phyloP scores from a whole-genome alignment of 1,140 invertebrate genomes.

The Drosophila trapezifrons region DNA sequence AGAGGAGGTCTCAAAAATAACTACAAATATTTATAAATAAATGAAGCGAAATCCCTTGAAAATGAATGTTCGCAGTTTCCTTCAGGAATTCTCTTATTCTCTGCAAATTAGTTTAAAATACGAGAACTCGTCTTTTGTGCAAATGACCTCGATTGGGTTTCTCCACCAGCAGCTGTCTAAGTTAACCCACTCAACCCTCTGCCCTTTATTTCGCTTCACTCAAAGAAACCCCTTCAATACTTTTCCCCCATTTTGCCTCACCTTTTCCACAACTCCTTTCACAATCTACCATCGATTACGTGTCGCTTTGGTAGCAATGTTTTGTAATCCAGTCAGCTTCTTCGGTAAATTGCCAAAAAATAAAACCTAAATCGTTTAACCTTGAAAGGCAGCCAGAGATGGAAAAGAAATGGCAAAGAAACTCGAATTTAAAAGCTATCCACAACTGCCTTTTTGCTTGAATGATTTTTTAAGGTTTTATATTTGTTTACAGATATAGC shows the following conservation, averaged over 20 bases:
- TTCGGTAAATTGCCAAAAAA: slow-evolving; percentile 42
- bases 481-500: neutral
- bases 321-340: slow-evolving; percentile 48
- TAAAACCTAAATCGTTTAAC: slow-evolving; percentile 49
- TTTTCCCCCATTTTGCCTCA: neutral
- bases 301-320: slow-evolving; percentile 28
- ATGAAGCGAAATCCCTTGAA: slow-evolving; percentile 6
- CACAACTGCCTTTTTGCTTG: no score
- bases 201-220: neutral
- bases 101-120: slow-evolving; percentile 17
- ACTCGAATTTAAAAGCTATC: neutral
- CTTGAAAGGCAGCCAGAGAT: slow-evolving; percentile 47
- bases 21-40: slow-evolving; percentile 39
- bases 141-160: slow-evolving; percentile 14
- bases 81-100: neutral
- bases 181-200: slow-evolving; percentile 6
- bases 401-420: neutral
- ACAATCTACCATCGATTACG: slow-evolving; percentile 40
- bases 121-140: slow-evolving; percentile 10
- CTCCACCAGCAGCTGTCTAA: neutral
- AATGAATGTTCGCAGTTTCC: neutral
- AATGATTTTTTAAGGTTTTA: neutral
- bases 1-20: slow-evolving; percentile 2
- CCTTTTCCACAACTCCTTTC: slow-evolving; percentile 24
- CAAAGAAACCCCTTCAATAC: neutral